Conservation (phyloP, 2,113 vertebrate genomes). For the Cavia aperea region DNA sequence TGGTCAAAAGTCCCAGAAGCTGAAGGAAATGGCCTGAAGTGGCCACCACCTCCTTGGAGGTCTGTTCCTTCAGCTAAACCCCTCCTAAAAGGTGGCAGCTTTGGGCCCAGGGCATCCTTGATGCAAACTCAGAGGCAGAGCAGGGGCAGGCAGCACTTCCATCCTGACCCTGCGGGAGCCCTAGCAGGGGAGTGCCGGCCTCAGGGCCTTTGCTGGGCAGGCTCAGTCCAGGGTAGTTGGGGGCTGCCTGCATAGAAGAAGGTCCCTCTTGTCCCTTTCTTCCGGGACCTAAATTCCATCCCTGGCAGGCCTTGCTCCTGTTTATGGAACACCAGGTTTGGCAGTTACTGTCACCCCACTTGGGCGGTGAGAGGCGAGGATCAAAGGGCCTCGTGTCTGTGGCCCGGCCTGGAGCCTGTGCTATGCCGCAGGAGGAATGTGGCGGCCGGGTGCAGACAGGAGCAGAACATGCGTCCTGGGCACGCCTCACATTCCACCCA, state of each 20-base stretch:
- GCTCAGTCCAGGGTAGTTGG: not conserved
- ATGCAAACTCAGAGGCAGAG: not conserved
- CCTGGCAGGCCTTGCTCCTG: not conserved
- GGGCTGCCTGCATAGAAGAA: not conserved
- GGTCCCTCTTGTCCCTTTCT: not conserved
- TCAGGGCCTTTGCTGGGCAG: not conserved
- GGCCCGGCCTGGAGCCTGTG: rapidly evolving
- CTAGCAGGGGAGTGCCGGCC: not conserved
- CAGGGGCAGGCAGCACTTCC: not conserved
- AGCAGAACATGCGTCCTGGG: not conserved
- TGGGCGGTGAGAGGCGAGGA: not conserved
- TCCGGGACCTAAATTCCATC: not conserved
- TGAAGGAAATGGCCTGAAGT: not conserved
- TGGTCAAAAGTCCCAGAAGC: not conserved
- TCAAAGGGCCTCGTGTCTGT: not conserved
- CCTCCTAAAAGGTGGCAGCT: not conserved
- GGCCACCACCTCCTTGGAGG: not conserved
- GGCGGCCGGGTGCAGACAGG: not conserved
- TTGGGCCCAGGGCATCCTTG: not conserved
- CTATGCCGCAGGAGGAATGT: not conserved
- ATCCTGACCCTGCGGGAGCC: not conserved
- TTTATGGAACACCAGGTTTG: not conserved
- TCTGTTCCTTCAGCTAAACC: not conserved
- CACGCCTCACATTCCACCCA: not conserved
- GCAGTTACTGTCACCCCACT: not conserved